A percentile compares a stretch with the other conserved stretches of the same genome.
phyloP scores from a whole-genome alignment of 2,113 vertebrate genomes.

The Indri indri region DNA sequence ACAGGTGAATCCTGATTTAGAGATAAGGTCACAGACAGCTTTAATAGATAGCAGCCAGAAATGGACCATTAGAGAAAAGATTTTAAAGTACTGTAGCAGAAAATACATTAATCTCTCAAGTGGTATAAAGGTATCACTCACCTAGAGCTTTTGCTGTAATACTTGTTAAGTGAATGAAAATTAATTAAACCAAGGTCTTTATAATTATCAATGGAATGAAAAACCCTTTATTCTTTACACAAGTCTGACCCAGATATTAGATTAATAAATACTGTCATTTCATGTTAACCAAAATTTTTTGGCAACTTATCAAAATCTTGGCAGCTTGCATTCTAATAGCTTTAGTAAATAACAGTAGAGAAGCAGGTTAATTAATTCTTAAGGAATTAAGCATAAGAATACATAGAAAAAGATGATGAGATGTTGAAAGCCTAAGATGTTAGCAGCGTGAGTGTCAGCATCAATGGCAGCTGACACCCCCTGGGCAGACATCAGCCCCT shows the following conservation, averaged over 20 bases:
- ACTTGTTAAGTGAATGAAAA: neutral
- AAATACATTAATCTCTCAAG: neutral
- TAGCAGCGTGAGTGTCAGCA: fast-evolving
- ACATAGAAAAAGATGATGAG: neutral
- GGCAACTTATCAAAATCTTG: neutral
- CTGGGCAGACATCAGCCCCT: neutral
- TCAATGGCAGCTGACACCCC: neutral
- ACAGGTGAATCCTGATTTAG: neutral
- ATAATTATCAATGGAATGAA: neutral
- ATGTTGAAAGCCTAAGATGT: neutral
- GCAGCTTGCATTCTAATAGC: neutral
- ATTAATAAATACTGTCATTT: neutral
- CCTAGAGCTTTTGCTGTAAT: neutral
- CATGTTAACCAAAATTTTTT: neutral
- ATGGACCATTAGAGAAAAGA: neutral
- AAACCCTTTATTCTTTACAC: neutral
- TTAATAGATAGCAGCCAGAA: neutral
- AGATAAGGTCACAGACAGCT: neutral
- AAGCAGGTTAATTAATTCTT: neutral
- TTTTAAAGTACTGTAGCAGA: neutral
- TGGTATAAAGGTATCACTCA: neutral
- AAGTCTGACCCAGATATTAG: neutral
- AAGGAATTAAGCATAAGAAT: neutral
- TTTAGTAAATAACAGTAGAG: neutral
- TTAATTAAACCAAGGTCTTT: neutral